Conservation (phyloP, 2,797 vertebrate genomes). For the Alcedo atthis region DNA sequence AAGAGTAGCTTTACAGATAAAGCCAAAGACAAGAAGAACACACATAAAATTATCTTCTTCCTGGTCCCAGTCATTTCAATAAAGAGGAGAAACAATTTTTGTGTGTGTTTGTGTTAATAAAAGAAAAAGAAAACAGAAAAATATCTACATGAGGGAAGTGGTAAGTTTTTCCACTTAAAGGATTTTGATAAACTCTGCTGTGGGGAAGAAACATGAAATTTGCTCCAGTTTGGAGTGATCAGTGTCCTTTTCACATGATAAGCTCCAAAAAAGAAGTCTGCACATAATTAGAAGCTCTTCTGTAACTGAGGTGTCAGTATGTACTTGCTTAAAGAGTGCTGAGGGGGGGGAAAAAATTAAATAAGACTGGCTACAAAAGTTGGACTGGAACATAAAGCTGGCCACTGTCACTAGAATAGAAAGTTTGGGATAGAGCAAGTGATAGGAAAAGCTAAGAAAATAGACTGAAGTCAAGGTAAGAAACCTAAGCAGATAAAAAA, state of each 20-base stretch:
- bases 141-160: background rate
- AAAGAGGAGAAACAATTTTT: background rate
- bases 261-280: background rate
- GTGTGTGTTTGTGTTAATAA: background rate
- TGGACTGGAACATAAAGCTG: background rate
- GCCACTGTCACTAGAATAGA: background rate
- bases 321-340: background rate
- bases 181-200: background rate
- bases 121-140: fast-evolving
- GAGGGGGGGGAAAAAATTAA: background rate
- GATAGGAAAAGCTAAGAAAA: background rate
- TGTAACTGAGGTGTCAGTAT: background rate
- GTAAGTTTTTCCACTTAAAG: background rate
- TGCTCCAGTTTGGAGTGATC: background rate
- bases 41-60: background rate
- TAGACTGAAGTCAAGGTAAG: background rate
- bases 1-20: background rate
- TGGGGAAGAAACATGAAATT: background rate
- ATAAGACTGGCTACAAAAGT: background rate
- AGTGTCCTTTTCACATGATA: background rate
- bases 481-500: background rate
- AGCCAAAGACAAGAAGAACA: background rate
- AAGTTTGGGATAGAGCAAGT: background rate
- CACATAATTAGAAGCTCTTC: background rate
- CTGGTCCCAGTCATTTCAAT: background rate